Base-by-base conservation (phyloP, 2,888 invertebrate species). In the Xestia rhomboidea region DNA sequence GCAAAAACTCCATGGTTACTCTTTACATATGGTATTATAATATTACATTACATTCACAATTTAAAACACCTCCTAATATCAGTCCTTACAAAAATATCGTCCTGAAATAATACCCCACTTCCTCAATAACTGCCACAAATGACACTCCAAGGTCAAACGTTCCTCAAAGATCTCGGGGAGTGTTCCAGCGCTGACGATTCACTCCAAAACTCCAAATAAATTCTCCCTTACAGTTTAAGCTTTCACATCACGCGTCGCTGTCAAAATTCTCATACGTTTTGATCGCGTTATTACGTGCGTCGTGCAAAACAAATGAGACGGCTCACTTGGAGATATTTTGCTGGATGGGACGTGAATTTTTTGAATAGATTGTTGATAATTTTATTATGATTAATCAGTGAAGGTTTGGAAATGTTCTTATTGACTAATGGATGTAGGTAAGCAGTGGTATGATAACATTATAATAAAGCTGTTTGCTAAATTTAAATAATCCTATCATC, bases 211-310 rank as follows among this genome's bases (percentile, higher is more conserved):
- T 87, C 83, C 68, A 82, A 91, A 92, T 90, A 90, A 91, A 91
- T 91, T 92, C 89, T 79, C 83, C 83, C 81, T 86, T 68, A 87
- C 90, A 89, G 75, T 92, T 94, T 92, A 92, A 92, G 93, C 90
- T 93, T 94, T 91, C 95, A 74, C 89, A 89, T 95, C 95, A 95
- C 95, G 95, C 93, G 83, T 89, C 89, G 79, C 92, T 92, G 95
- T 95, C 95, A 95, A 95, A 95, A 95, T 95, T 94, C 95, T 94
- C 94, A 94, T 95, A 95, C 95, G 95, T 94, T 94, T 95, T 95
- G 95, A 95, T 95, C 95, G 94, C 91, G 93, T 95, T 95, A 95
- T 95, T 95, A 95, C 93, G 93, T 93, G 93, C 92, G 93, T 91
- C 93, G 93, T 90, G 92, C 93, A 94, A 95, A 94, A 95, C 94